A percentile compares a stretch with the other conserved stretches of the same genome.
These are phyloP conservation scores for Anabas testudineus DNA, from an alignment of 2,797 vertebrate genomes.

Conservation along the genomic window DNA sequence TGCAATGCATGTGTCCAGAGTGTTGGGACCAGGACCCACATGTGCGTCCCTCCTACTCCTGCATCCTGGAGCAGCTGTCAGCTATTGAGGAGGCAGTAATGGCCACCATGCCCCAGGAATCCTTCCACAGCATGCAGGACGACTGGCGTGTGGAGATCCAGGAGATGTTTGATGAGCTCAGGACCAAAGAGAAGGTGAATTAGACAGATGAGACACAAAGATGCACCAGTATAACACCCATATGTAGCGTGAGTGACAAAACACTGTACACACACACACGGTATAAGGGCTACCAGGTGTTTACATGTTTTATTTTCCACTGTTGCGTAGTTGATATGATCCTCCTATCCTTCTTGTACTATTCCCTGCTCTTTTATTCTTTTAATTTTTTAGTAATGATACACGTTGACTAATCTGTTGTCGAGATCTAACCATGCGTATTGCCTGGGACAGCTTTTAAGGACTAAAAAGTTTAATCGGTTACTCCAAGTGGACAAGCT, in stretches of 20 bases:
- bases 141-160: conserved; percentile 98
- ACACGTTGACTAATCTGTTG: background rate
- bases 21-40: conserved; percentile 98
- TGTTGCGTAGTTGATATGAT: background rate
- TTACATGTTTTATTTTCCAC: background rate
- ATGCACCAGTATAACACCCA: background rate
- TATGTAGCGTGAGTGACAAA: background rate
- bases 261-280: background rate
- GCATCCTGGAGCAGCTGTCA: conserved; percentile 95
- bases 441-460: conserved; percentile 26
- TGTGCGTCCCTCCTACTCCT: conserved; percentile 93
- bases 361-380: background rate
- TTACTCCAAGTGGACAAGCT: conserved; percentile 61
- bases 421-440: background rate
- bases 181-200: conserved; percentile 96
- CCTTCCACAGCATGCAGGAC: conserved; percentile 98
- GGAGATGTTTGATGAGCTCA: conserved; percentile 96
- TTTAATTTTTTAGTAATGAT: background rate
- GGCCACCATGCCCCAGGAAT: conserved; percentile 97
- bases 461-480: conserved; percentile 52
- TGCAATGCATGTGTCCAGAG: conserved; percentile 79
- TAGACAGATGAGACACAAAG: background rate
- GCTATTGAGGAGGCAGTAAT: conserved; percentile 93
- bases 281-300: background rate
- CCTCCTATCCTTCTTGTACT: background rate